Evolutionary conservation across 2,888 invertebrate genomes (phyloP), one percentile per base, ranked within the genome.

Genomic region (Eudemis profundana): DNA sequence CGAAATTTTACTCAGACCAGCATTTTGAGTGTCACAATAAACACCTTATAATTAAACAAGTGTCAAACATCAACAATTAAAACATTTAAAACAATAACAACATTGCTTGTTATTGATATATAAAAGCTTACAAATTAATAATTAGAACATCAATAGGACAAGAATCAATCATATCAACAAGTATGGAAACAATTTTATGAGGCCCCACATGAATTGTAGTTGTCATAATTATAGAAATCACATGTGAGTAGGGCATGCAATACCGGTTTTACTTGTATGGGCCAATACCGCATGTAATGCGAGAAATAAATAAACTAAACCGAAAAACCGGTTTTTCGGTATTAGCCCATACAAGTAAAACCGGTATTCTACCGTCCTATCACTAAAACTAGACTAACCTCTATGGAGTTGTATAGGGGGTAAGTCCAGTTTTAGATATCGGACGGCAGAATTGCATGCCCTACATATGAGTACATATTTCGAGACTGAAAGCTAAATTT

Each of bases 51-150:
- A 10, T 8, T 42, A 44, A 44, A 56, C 5, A 36, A 12, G 10
- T 23, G 36, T 59, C 57, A 44, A 54, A 60, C 50, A 59, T 53
- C 59, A 65, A 63, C 66, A 67, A 57, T 63, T 42, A 51, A 68
- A 53, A 64, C 21, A 59, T 40, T 19, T 44, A 61, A 21, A 64
- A 65, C 56, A 62, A 62, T 57, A 68, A 69, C 65, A 66, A 60
- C 50, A 27, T 59, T 19, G 57, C 17, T 57, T 63, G 56, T 63
- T 63, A 57, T 63, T 49, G 27, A 40, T 29, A 50, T 15, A 29
- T 15, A 33, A n/a, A 57, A 36, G 50, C 50, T 51, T 49, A 64
- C 38, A 57, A 12, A 56, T 44, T 38, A 19, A 57, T 47, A 33
- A 50, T 54, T 15, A 50, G 36, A 36, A 64, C 36, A 59, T 57